Evolutionary conservation across 1,140 invertebrate genomes (phyloP), one percentile per base, ranked within the genome.

Genomic region (Xylocopa sonorina): DNA sequence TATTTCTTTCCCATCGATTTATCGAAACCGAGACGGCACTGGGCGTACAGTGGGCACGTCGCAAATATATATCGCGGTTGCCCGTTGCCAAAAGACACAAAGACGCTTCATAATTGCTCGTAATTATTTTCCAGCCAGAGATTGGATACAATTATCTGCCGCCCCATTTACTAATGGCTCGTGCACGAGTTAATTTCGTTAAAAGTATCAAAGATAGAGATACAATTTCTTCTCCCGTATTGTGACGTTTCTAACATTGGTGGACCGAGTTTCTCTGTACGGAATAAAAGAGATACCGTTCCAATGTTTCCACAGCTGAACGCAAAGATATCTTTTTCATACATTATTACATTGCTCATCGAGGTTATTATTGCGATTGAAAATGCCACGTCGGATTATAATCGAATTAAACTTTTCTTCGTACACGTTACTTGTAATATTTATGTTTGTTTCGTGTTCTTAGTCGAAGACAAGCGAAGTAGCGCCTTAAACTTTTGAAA

Each of bases 71-170:
- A 29, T 51, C 1, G 18, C 5, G 21, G 4, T 46, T 14, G 43
- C 10, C 1, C 18, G 27, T 57, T 57, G 34, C 16, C 24, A 43
- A 67, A 48, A 67, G 46, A 50, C 7, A 51, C 29, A 50, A 67
- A 67, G 46, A 51, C 46, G 14, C 21, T 51, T 18, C 46, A 18
- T 50, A 67, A 67, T 67, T 67, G 46, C 32, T 50, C 5, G 21
- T 34, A 67, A 67, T 67, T 67, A 27, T 67, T 67, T 67, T 32
- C 12, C 46, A 67, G 64, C 5, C 6, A 18, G 29, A 29, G 29
- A 67, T 50, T 67, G 46, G 64, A 67, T 51, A 67, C 29, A 67
- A 67, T 67, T 51, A 50, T 67, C 29, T 24, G 18, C 12, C 29
- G 46, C 4, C 21, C 64, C 43, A 67, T 67, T 67, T 67, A 50